phyloP scores from a whole-genome alignment of 2,888 invertebrate species.

The Zonitis immaculata region DNA sequence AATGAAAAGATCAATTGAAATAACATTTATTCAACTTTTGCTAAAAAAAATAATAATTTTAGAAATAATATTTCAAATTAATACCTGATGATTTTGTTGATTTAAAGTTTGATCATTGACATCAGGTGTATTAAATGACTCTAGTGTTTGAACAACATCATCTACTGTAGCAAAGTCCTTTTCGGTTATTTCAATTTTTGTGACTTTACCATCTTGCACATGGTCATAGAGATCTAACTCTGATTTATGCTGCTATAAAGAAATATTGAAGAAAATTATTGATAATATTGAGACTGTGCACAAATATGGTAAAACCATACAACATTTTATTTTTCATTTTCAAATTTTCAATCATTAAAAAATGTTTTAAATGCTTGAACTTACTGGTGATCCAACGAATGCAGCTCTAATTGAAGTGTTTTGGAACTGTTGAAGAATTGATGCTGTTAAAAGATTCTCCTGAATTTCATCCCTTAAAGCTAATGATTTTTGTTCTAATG shows the following conservation, averaged over 20 bases:
- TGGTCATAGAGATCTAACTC: constrained; percentile 42
- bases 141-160: constrained; percentile 47
- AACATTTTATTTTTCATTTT: background rate
- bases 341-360: background rate
- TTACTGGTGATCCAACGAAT: constrained; percentile 42
- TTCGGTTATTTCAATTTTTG: constrained; percentile 35
- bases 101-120: constrained; percentile 48
- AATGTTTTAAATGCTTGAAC: constrained; percentile 12
- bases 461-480: constrained; percentile 42
- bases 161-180: constrained; percentile 44
- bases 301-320: constrained; percentile 16
- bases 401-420: constrained; percentile 40
- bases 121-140: constrained; percentile 53
- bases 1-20: background rate
- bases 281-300: constrained; percentile 8
- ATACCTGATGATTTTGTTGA: constrained; percentile 39
- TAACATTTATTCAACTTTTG: background rate
- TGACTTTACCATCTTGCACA: constrained; percentile 35
- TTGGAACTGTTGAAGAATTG: constrained; percentile 46
- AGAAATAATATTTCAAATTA: constrained; percentile 8
- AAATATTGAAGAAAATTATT: constrained; percentile 9
- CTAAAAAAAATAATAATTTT: constrained; percentile 5
- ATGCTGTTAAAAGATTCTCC: constrained; percentile 42
- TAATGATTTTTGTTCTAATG: constrained; percentile 37
- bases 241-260: constrained; percentile 35